These are phyloP conservation scores for Elachura formosa DNA, from an alignment of 2,113 vertebrate genomes.

Conservation along the genomic window DNA sequence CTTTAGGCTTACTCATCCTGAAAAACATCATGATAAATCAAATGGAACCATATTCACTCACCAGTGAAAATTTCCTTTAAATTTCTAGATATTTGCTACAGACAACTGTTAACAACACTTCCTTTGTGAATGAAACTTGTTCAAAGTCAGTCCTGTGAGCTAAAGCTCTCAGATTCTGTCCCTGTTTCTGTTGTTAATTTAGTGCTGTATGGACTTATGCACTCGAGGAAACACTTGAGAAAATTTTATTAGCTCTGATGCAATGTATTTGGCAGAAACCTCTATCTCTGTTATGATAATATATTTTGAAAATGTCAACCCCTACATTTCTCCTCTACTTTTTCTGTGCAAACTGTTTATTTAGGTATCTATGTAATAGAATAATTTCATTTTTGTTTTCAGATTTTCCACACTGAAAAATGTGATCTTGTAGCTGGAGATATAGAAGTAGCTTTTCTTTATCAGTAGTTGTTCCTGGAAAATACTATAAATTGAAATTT, in stretches of 20 bases:
- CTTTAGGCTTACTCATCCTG: not conserved
- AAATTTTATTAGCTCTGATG: not conserved
- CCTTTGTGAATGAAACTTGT: not conserved
- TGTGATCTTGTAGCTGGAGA: not conserved
- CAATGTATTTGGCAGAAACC: not conserved
- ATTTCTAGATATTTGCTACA: not conserved
- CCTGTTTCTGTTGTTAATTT: not conserved
- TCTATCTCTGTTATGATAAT: accelerated
- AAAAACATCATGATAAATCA: not conserved
- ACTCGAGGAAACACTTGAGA: not conserved
- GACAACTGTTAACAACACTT: not conserved
- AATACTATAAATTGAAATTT: not conserved
- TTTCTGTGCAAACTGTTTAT: not conserved
- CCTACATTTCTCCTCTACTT: not conserved
- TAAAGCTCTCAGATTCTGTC: not conserved
- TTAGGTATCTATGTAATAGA: not conserved
- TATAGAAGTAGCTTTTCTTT: not conserved
- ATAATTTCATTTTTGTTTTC: not conserved
- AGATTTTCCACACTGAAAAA: not conserved
- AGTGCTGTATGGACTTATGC: accelerated
- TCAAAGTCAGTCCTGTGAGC: not conserved
- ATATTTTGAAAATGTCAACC: not conserved
- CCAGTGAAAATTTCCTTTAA: not conserved
- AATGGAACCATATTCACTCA: not conserved
- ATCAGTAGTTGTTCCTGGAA: not conserved